A percentile compares a stretch with the other conserved stretches of the same genome.
Conservation (phyloP, 2,113 vertebrate genomes). For the Tyrannus savana region DNA sequence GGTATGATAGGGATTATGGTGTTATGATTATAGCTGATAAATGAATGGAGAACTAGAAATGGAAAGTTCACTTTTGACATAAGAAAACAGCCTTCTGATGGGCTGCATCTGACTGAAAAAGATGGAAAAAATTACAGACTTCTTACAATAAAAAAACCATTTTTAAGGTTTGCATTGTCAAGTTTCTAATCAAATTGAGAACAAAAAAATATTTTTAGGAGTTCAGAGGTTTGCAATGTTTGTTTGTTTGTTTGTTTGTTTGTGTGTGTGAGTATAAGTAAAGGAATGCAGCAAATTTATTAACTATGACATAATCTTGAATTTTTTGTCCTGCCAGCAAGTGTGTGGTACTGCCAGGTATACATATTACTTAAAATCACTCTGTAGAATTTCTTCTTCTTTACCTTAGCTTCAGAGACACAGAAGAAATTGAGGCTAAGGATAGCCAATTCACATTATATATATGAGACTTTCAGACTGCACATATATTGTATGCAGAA, state of each 20-base stretch:
- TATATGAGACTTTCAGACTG: background rate
- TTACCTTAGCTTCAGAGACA: background rate
- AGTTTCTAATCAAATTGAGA: background rate
- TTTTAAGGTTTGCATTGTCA: background rate
- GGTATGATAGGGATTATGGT: background rate
- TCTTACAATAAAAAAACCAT: background rate
- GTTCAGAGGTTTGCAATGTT: background rate
- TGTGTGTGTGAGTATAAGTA: background rate
- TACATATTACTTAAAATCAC: background rate
- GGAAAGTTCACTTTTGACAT: background rate
- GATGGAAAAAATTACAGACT: background rate
- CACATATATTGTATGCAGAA: background rate
- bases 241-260: background rate
- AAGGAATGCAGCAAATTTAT: background rate
- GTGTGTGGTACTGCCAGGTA: background rate
- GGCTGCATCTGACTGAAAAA: background rate
- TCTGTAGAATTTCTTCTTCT: background rate
- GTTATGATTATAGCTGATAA: background rate
- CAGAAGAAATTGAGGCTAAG: background rate
- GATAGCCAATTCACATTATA: background rate
- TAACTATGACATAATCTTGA: background rate
- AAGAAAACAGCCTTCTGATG: background rate
- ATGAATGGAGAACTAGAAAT: background rate
- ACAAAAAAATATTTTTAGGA: background rate
- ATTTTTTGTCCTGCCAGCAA: background rate